phyloP scores from a whole-genome alignment of 2,797 vertebrate genomes.

The Sarcophilus harrisii region DNA sequence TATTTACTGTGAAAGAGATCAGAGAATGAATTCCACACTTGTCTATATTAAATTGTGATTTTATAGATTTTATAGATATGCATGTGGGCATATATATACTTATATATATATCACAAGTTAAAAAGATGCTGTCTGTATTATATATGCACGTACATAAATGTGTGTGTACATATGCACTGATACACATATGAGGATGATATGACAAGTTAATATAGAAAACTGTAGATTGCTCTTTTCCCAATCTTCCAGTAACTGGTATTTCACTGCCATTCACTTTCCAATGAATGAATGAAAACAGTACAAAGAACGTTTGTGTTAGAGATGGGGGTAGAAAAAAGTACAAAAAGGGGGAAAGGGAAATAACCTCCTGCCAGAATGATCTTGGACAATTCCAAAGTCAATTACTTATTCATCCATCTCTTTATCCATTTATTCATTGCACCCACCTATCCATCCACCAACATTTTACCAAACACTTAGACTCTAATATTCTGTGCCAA shows the following conservation, averaged over 20 bases:
- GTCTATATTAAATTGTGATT: background rate
- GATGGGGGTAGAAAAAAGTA: background rate
- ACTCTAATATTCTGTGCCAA: background rate
- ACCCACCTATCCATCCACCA: background rate
- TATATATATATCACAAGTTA: background rate
- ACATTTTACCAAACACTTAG: background rate
- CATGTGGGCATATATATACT: background rate
- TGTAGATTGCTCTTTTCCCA: background rate
- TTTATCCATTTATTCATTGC: background rate
- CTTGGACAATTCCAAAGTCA: background rate
- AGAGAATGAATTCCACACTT: background rate
- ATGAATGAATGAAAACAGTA: background rate
- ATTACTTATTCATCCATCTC: background rate
- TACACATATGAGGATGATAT: background rate
- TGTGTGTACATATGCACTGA: background rate
- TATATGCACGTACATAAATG: background rate
- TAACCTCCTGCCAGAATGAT: background rate
- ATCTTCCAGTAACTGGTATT: background rate
- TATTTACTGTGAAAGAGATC: background rate
- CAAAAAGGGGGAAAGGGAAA: background rate
- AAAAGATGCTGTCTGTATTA: background rate
- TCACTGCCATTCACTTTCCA: background rate
- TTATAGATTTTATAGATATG: background rate
- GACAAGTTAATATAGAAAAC: background rate
- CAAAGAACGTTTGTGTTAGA: background rate